These are phyloP conservation scores for Sinocyclocheilus grahami DNA, from an alignment of 2,113 vertebrate genomes.

Conservation along the genomic window DNA sequence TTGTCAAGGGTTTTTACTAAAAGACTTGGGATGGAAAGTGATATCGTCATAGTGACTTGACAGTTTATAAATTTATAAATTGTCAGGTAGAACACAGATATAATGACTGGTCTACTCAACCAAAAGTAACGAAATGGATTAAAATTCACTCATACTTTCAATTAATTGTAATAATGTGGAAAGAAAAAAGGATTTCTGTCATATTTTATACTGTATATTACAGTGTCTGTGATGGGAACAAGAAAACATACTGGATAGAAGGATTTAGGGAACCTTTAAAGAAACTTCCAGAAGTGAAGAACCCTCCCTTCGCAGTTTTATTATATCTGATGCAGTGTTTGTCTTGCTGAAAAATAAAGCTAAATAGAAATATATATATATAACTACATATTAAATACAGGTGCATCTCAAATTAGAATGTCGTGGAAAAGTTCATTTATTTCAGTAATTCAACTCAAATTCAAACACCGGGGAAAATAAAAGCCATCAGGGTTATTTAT, in stretches of 20 bases:
- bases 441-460: too few species aligned
- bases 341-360: not conserved
- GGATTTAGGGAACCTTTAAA: too few species aligned
- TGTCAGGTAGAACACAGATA: too few species aligned
- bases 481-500: constrained; percentile 61
- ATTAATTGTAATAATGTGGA: not conserved
- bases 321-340: not conserved
- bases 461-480: constrained; percentile 62
- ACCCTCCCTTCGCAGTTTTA: not conserved
- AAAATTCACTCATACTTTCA: not conserved
- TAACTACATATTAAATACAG: not conserved
- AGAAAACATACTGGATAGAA: too few species aligned
- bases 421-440: too few species aligned
- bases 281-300: too few species aligned
- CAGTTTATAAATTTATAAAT: not conserved
- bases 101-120: not conserved
- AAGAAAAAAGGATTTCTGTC: not conserved
- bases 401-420: too few species aligned
- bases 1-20: not conserved
- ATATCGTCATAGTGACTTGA: not conserved
- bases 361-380: not conserved
- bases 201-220: too few species aligned
- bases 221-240: too few species aligned
- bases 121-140: not conserved
- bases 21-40: not conserved